These are phyloP conservation scores for Hylia prasina DNA, from an alignment of 2,113 vertebrate species.

Conservation along the genomic window DNA sequence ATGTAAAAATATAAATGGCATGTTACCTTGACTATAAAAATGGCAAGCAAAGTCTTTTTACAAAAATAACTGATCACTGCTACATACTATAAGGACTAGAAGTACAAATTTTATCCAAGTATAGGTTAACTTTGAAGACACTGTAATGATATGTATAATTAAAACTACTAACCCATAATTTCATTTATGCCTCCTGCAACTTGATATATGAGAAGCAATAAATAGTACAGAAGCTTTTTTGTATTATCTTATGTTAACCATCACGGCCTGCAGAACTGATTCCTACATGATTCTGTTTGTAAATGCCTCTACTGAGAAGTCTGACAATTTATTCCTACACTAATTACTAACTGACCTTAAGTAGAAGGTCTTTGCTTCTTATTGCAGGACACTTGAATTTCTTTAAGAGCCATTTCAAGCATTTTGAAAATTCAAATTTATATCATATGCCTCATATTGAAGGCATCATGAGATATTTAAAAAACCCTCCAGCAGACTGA, in stretches of 20 bases:
- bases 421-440: neutral
- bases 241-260: neutral
- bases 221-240: neutral
- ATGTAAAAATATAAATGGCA: neutral
- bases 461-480: neutral
- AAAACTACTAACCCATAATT: neutral
- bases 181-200: slow-evolving; percentile 18
- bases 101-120: neutral
- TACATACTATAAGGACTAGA: neutral
- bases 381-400: neutral
- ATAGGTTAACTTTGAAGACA: neutral
- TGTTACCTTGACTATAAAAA: neutral
- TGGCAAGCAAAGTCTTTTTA: neutral
- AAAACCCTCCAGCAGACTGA: neutral
- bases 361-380: neutral
- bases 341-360: neutral
- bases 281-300: neutral
- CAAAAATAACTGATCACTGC: neutral
- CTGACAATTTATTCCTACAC: neutral
- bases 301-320: neutral
- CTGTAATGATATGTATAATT: neutral
- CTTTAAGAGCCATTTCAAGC: neutral
- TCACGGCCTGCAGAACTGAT: neutral
- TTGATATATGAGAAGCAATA: neutral
- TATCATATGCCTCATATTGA: neutral